phyloP scores from a whole-genome alignment of 1,140 invertebrate species.

The Euura lappo region DNA sequence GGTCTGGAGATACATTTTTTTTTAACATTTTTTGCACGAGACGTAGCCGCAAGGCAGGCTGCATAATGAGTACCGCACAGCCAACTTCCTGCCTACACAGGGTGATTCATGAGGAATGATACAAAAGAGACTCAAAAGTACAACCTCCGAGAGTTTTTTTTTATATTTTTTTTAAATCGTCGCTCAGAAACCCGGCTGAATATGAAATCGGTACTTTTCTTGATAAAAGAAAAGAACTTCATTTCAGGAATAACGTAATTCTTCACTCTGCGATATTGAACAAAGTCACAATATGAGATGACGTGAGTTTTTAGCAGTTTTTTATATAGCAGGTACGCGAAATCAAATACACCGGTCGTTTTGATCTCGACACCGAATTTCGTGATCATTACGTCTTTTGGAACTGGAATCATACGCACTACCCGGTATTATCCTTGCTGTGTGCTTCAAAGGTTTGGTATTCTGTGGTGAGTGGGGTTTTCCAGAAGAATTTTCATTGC shows the following conservation, averaged over 20 bases:
- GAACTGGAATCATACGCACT: no score
- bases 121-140: slow-evolving; percentile 11
- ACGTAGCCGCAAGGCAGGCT: slow-evolving; percentile 12
- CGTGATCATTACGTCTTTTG: no score
- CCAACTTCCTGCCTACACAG: slow-evolving; percentile 9
- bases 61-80: slow-evolving; percentile 13
- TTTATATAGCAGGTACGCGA: no score
- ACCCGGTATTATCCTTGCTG: no score
- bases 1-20: neutral
- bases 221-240: neutral
- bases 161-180: neutral
- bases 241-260: neutral
- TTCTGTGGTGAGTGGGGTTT: neutral
- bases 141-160: neutral
- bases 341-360: no score
- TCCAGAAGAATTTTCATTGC: neutral
- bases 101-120: slow-evolving; percentile 14
- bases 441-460: no score
- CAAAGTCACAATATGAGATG: neutral
- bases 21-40: neutral
- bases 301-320: neutral
- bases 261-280: neutral
- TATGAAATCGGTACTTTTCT: neutral
- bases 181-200: neutral
- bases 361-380: no score